A percentile compares a stretch with the other conserved stretches of the same genome.
Conservation (phyloP, 2,888 invertebrate genomes). For the Scaptomyza caliginosa region DNA sequence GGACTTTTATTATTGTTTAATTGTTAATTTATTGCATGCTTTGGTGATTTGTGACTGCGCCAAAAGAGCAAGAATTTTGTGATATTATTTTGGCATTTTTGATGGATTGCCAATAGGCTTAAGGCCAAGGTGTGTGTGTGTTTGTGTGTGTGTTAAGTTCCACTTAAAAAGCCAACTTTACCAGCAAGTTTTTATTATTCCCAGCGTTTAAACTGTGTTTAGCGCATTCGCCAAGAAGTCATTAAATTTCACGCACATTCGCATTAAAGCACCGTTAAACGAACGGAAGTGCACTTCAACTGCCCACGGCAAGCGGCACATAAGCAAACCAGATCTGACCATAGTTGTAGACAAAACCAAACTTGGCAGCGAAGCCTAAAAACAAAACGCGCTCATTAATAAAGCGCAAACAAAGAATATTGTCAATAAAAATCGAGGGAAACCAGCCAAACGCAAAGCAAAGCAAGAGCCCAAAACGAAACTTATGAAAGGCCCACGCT, state of each 20-base stretch:
- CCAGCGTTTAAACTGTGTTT: not conserved
- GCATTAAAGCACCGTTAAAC: slow-evolving; percentile 53
- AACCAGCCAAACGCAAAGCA: slow-evolving; percentile 9
- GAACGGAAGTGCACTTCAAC: slow-evolving; percentile 73
- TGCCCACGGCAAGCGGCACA: slow-evolving; percentile 47
- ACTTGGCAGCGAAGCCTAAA: slow-evolving; percentile 43
- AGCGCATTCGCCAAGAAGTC: slow-evolving; percentile 14
- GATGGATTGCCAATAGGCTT: not conserved
- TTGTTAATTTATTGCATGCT: slow-evolving; percentile 67
- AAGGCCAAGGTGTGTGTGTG: slow-evolving; percentile 41
- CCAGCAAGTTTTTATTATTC: not conserved
- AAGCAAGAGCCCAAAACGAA: slow-evolving; percentile 17
- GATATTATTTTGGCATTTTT: not conserved
- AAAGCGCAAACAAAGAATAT: slow-evolving; percentile 68
- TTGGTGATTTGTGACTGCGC: slow-evolving; percentile 44
- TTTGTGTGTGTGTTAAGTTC: no score
- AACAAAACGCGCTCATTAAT: slow-evolving; percentile 74
- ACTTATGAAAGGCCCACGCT: slow-evolving; percentile 57
- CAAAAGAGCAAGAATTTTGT: slow-evolving; percentile 10
- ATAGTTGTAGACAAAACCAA: slow-evolving; percentile 25
- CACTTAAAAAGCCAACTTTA: no score
- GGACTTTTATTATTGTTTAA: slow-evolving; percentile 70
- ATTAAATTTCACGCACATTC: slow-evolving; percentile 55
- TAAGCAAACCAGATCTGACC: slow-evolving; percentile 42
- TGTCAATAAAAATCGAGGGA: slow-evolving; percentile 65